A percentile compares a stretch with the other conserved stretches of the same genome.
Conservation (phyloP, 2,888 invertebrate species). For the Lycophotia porphyrea region DNA sequence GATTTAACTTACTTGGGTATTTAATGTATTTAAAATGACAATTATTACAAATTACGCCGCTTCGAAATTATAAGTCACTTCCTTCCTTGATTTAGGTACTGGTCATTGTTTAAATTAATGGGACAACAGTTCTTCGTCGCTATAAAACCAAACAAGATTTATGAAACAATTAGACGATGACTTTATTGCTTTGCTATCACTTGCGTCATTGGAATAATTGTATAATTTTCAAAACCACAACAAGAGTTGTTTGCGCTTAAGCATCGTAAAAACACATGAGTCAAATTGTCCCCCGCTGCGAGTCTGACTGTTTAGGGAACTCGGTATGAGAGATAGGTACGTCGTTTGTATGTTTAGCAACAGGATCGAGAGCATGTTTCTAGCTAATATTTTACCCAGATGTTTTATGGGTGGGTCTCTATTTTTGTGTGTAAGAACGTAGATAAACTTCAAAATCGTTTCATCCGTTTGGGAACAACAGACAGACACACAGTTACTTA, state of each 20-base stretch:
- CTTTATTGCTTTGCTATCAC: constrained; percentile 28
- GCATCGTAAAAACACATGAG: constrained; percentile 56
- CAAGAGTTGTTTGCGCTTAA: constrained; percentile 33
- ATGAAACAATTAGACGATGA: constrained; percentile 24
- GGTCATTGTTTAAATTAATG: constrained; percentile 11
- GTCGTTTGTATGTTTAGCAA: background rate
- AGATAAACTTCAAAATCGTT: background rate
- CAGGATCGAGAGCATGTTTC: constrained; percentile 1
- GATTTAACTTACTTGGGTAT: background rate
- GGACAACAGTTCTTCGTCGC: background rate
- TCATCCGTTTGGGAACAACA: background rate
- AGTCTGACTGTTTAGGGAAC: constrained; percentile 51
- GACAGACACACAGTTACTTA: background rate
- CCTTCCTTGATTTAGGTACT: constrained; percentile 2
- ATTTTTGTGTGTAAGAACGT: background rate
- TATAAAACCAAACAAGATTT: constrained; percentile 34
- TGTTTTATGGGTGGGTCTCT: background rate
- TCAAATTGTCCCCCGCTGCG: constrained; percentile 71
- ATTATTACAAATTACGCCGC: background rate
- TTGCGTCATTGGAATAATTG: constrained; percentile 54
- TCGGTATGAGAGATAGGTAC: constrained; percentile 17
- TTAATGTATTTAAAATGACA: background rate
- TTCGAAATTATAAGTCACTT: background rate
- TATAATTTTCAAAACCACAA: constrained; percentile 47
- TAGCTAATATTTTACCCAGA: constrained; percentile 1